Evolutionary conservation across 2,113 vertebrate genomes (phyloP), one percentile per base, ranked within the genome.

Genomic region (Gallinago paraguaiae): DNA sequence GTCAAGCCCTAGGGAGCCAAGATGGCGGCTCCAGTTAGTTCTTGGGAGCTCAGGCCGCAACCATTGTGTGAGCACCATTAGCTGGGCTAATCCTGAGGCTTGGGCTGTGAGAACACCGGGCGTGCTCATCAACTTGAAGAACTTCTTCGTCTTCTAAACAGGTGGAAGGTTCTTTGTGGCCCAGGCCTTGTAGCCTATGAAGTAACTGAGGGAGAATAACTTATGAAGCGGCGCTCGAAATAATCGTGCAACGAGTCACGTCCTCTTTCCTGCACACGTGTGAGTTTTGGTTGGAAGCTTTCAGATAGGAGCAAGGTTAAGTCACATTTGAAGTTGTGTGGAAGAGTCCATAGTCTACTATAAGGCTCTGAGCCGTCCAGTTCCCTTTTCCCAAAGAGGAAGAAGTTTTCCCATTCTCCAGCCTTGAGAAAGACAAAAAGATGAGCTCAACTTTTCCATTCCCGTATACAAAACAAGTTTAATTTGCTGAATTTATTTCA

Each of bases 21-120:
- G 93, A 72, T 91, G 91, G 94, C 84, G 85, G 90, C 35, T 60
- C 9, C 69, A 39, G 77, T 43, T 77, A 13, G 30, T 16, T 35
- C 41, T 54, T 50, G n/a, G 81, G 45, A 30, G 2, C 35, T 57
- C 17, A 0, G 43, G 27, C 51, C 20, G 18, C 8, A 27, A 1
- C 51, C 31, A 1, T 8, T 31, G 33, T 9, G 60, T 23, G 63
- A 28, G 43, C 14, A 3, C 46, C 13, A 0, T 27, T 27, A 18
- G 50, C 50, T 1, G 0, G 17, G 18, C 37, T 28, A 1, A 17
- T 39, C 35, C 53, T 3, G 11, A 43, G 43, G 1, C 57, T 13
- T 43, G n/a, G 14, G 56, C 30, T 81, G 25, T 46, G 18, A 45
- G 13, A 35, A 20, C 20, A 0, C 25, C 14, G 45, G 59, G 31